These are phyloP conservation scores for Geococcyx californianus DNA, from an alignment of 2,113 vertebrate genomes.

Conservation along the genomic window DNA sequence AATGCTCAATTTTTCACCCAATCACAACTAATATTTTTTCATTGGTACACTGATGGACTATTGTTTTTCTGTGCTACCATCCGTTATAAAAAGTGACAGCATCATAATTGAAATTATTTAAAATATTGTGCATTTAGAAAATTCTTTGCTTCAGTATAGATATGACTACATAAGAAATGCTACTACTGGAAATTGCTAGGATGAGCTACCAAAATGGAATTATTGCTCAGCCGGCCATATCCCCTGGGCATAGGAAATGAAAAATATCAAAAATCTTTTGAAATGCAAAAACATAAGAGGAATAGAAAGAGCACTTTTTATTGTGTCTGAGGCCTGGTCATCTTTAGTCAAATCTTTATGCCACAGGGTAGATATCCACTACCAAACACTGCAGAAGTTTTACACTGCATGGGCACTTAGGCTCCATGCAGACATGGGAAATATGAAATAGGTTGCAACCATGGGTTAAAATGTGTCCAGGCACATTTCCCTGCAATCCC, in stretches of 20 bases:
- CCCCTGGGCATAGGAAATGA: not conserved
- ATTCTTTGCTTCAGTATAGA: not conserved
- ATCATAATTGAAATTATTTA: slow-evolving; percentile 61
- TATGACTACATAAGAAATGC: not conserved
- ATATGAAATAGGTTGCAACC: not conserved
- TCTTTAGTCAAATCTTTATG: not conserved
- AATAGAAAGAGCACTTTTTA: not conserved
- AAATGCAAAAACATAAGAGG: not conserved
- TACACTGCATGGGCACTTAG: not conserved
- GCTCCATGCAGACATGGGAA: not conserved
- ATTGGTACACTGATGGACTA: slow-evolving; percentile 25
- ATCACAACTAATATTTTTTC: slow-evolving; percentile 32
- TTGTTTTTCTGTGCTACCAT: slow-evolving; percentile 20
- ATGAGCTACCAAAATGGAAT: slow-evolving; percentile 1
- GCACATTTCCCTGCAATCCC: not conserved
- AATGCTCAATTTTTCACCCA: slow-evolving; percentile 44
- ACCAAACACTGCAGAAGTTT: not conserved
- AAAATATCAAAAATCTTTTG: not conserved
- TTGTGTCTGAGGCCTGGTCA: not conserved
- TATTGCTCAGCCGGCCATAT: not conserved
- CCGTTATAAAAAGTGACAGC: slow-evolving; percentile 30
- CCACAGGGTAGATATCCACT: not conserved
- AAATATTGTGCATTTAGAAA: slow-evolving; percentile 45
- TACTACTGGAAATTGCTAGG: not conserved
- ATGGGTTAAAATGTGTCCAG: not conserved